A percentile compares a stretch with the other conserved stretches of the same genome.
Evolutionary conservation across 2,888 invertebrate genomes (phyloP).

Genomic region (Bimastos eiseni): DNA sequence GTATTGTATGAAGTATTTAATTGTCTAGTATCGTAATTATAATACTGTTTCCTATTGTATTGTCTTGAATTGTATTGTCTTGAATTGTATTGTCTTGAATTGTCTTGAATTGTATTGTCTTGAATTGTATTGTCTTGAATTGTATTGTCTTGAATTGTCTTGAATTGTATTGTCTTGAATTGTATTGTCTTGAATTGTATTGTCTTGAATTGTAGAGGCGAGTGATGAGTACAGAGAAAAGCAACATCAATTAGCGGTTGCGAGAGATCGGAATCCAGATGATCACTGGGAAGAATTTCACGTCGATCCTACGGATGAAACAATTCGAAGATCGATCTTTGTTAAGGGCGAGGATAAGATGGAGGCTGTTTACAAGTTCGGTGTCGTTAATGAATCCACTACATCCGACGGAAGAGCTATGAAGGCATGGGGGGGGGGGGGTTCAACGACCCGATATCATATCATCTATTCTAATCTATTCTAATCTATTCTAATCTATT

Average conservation of each 20-base stretch:
- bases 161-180: too few relatives aligned
- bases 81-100: too few relatives aligned
- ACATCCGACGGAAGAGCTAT: background rate
- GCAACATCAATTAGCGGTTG: background rate
- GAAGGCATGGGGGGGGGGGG: background rate
- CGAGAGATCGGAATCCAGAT: background rate
- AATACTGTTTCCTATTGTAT: too few relatives aligned
- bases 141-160: background rate
- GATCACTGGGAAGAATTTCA: background rate
- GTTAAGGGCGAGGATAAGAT: conserved; percentile 22
- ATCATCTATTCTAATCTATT: too few relatives aligned
- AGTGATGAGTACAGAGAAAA: conserved; percentile 24
- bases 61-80: too few relatives aligned
- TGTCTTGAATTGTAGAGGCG: conserved; percentile 13
- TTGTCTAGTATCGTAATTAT: too few relatives aligned
- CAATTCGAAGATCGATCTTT: background rate
- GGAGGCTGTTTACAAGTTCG: background rate
- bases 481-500: too few relatives aligned
- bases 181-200: background rate
- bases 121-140: too few relatives aligned
- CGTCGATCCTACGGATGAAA: background rate
- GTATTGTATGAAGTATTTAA: too few relatives aligned
- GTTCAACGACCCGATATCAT: too few relatives aligned
- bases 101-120: background rate
- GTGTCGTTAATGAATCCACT: background rate